phyloP scores from a whole-genome alignment of 2,888 invertebrate genomes.

The Gryllus longicercus region DNA sequence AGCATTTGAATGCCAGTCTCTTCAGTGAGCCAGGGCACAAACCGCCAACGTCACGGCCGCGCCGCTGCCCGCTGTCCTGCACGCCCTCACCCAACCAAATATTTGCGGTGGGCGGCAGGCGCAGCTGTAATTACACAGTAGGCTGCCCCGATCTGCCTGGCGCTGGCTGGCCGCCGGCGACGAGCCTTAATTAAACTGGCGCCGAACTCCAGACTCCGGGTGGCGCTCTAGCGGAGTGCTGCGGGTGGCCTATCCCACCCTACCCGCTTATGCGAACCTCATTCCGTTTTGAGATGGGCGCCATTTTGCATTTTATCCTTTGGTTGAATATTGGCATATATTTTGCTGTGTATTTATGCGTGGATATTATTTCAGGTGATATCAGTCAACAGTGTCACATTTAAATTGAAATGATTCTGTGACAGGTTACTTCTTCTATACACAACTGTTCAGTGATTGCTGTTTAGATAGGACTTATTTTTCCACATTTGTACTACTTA shows the following conservation, averaged over 20 bases:
- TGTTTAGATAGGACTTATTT: too few relatives aligned
- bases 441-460: too few relatives aligned
- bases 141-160: background rate
- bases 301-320: too few relatives aligned
- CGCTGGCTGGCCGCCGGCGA: background rate
- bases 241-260: background rate
- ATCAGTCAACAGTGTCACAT: too few relatives aligned
- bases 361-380: too few relatives aligned
- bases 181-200: slow-evolving; percentile 17
- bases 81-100: background rate
- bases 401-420: too few relatives aligned
- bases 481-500: too few relatives aligned
- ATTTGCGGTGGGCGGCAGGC: background rate
- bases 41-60: background rate
- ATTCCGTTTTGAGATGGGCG: too few relatives aligned
- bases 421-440: too few relatives aligned
- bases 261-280: too few relatives aligned
- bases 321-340: too few relatives aligned
- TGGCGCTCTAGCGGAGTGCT: background rate
- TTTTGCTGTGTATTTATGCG: too few relatives aligned
- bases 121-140: background rate
- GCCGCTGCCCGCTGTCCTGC: background rate
- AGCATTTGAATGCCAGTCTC: background rate
- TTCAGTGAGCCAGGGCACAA: background rate
- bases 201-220: background rate